A percentile compares a stretch with the other conserved stretches of the same genome.
phyloP scores from a whole-genome alignment of 2,888 invertebrate species.

The Microplitis deprimator region DNA sequence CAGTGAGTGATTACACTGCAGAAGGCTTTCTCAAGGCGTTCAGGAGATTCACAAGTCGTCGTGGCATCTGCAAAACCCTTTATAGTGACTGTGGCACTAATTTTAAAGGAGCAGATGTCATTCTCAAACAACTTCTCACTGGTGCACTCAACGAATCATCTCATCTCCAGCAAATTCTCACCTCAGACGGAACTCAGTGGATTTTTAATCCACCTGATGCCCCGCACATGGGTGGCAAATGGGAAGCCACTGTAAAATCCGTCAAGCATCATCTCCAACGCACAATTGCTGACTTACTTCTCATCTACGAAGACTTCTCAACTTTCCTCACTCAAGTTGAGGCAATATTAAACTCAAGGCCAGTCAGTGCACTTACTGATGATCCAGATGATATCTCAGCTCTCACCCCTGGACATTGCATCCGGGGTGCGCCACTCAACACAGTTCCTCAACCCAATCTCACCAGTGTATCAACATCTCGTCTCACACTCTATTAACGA shows the following conservation, averaged over 20 bases:
- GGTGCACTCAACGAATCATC: too few species aligned
- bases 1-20: constrained; percentile 23
- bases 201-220: constrained; percentile 53
- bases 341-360: constrained; percentile 27
- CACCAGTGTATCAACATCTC: not conserved
- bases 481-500: not conserved
- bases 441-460: constrained; percentile 8
- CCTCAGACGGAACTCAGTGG: constrained; percentile 42
- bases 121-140: constrained; percentile 23
- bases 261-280: not conserved
- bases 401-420: not conserved
- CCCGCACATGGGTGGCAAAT: constrained; percentile 56
- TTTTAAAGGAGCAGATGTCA: constrained; percentile 49
- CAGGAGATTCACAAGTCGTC: constrained; percentile 47
- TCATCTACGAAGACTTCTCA: too few species aligned
- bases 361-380: constrained; percentile 19
- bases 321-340: not conserved
- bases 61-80: constrained; percentile 46
- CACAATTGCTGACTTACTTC: too few species aligned
- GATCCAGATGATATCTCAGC: constrained; percentile 3
- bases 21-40: constrained; percentile 51
- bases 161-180: too few species aligned
- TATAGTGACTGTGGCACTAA: constrained; percentile 53
- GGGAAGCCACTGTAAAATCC: constrained; percentile 49
- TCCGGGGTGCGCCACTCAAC: constrained; percentile 10